Evolutionary conservation across 2,888 invertebrate species (phyloP).

Genomic region (Epinotia demarniana): DNA sequence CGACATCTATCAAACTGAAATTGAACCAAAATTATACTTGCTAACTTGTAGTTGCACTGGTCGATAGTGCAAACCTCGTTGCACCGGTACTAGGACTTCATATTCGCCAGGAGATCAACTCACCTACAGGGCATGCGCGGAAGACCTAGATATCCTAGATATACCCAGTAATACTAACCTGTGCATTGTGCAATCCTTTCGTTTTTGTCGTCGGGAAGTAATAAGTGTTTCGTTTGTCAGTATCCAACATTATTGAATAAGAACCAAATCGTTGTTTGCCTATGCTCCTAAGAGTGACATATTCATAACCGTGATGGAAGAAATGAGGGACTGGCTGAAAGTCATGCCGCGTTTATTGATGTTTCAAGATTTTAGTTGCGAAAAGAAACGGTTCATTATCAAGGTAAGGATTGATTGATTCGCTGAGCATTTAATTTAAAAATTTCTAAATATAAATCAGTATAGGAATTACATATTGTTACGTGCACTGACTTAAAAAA

Average conservation of each 20-base stretch:
- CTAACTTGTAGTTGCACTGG: constrained; percentile 7
- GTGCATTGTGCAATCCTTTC: constrained; percentile 1
- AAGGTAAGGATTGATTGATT: not conserved
- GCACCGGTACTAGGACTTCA: constrained; percentile 35
- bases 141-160: constrained; percentile 21
- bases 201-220: not conserved
- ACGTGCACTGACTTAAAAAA: not conserved
- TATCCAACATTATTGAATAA: not conserved
- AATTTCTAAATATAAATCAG: not conserved
- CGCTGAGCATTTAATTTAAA: not conserved
- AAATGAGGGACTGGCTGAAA: not conserved
- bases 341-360: constrained; percentile 2
- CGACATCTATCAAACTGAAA: too few relatives aligned
- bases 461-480: not conserved
- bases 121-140: constrained; percentile 39
- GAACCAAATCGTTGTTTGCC: not conserved
- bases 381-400: constrained; percentile 5
- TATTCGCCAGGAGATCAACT: constrained; percentile 5
- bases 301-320: not conserved
- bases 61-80: constrained; percentile 32
- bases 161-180: constrained; percentile 21
- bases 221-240: not conserved
- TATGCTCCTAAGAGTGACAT: not conserved
- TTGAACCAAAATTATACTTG: not conserved
- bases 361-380: constrained; percentile 2